Evolutionary conservation across 92 coral and sea anemone species (phyloP), one percentile per base, ranked within the genome.

Genomic region (Nematostella vectensis): DNA sequence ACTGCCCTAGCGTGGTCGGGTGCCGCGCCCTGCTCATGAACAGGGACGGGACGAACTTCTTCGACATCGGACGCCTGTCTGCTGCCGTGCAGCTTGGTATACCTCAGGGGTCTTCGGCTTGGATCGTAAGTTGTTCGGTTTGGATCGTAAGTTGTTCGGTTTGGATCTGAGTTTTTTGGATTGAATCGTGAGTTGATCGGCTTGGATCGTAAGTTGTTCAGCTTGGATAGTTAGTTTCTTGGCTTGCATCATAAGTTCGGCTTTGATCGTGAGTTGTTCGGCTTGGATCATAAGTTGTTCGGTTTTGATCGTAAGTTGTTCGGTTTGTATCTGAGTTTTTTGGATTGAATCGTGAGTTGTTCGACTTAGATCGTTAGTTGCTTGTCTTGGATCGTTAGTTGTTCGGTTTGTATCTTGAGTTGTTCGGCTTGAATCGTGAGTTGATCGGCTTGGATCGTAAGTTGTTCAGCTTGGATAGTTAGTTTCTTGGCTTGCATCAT

Each of bases 1-100:
- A 81, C 71, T 93, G 99, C 47, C 99, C 99, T 18, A 80, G 87
- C 29, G 75, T 83, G 1, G 91, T 89, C 22, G 99, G 99, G 1
- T 93, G 99, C 33, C 79, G 96, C 22, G 67, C 89, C 1, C 77
- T 88, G 8, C 60, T 93, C 42, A 54, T 67, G 42, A 50, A 76
- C 39, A 37, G 23, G 3, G 83, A 75, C 58, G 84, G 72, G 11
- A 69, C 77, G 9, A 55, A 31, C 4, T 48, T 65, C 25, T 93
- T 87, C 54, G 68, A 69, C 36, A 70, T 93, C 66, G 85, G 81
- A 19, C 68, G 95, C 9, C 61, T 42, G 16, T 64, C 81, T 48
- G 88, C 73, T 3, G 63, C 82, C 0, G 17, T 85, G 20, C 87
- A 78, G 51, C 69, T 86, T 47, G 29, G 25, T 11, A 63, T 93